Percentiles rank a stretch among this genome's conserved stretches.
These are phyloP conservation scores for Nymphalis c-album DNA, from an alignment of 2,888 invertebrate genomes.

Conservation along the genomic window DNA sequence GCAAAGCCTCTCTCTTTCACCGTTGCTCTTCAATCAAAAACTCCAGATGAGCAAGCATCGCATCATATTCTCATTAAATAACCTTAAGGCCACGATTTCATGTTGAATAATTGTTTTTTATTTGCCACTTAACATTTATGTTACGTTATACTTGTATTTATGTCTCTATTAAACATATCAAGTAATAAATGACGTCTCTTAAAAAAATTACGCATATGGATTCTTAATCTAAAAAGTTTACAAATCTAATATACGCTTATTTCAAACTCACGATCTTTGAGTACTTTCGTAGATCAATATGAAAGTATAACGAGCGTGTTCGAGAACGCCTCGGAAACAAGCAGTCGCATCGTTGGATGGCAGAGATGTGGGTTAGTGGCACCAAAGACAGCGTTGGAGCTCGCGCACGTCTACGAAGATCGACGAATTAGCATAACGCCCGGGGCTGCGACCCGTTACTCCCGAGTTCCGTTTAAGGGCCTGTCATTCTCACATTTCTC, in stretches of 20 bases:
- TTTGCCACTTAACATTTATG: background rate
- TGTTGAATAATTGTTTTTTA: background rate
- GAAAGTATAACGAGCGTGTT: constrained; percentile 78
- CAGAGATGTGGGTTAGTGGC: constrained; percentile 78
- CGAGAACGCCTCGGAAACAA: constrained; percentile 70
- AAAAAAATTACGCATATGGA: background rate
- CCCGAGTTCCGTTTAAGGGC: constrained; percentile 68
- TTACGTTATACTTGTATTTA: too few relatives aligned
- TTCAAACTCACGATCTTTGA: constrained; percentile 35
- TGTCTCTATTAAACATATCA: background rate
- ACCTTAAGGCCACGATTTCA: background rate
- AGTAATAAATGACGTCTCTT: background rate
- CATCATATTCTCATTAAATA: constrained; percentile 2
- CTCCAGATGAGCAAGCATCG: background rate
- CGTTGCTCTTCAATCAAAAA: constrained; percentile 53
- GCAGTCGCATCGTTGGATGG: constrained; percentile 69
- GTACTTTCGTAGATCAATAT: constrained; percentile 74
- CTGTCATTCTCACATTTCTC: constrained; percentile 63
- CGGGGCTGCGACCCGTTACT: constrained; percentile 70
- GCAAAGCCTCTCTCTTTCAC: constrained; percentile 72
- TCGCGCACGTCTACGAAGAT: constrained; percentile 54
- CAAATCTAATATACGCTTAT: constrained; percentile 16
- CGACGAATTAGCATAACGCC: constrained; percentile 73
- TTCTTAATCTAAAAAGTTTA: constrained; percentile 6
- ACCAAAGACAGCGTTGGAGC: constrained; percentile 53